Conservation (phyloP, 1,140 invertebrate genomes). For the Elymnias hypermnestra region DNA sequence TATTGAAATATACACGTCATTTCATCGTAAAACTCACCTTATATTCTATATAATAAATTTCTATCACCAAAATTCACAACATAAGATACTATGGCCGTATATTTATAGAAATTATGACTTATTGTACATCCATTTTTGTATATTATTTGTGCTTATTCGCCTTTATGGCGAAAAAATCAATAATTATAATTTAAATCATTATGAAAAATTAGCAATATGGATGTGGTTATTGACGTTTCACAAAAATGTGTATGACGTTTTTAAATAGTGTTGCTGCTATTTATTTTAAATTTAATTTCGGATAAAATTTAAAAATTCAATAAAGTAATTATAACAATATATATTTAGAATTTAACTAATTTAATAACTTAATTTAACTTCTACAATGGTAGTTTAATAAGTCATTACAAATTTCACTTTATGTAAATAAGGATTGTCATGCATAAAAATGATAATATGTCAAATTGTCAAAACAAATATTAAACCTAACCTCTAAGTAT, state of each 20-base stretch:
- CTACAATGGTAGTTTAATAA: too few species aligned
- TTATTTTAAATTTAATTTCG: neutral
- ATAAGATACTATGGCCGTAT: constrained; percentile 28
- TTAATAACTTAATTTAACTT: too few species aligned
- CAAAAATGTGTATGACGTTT: constrained; percentile 20
- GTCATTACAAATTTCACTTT: too few species aligned
- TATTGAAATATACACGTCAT: constrained; percentile 52
- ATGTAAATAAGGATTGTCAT: too few species aligned
- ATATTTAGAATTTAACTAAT: too few species aligned
- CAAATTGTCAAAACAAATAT: constrained; percentile 3
- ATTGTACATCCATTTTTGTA: constrained; percentile 18
- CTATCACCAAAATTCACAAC: constrained; percentile 44
- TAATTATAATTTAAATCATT: constrained; percentile 46
- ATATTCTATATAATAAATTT: constrained; percentile 19
- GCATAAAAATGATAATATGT: neutral
- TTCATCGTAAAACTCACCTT: constrained; percentile 52
- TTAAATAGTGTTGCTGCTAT: constrained; percentile 26
- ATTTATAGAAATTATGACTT: constrained; percentile 14
- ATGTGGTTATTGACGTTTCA: constrained; percentile 48
- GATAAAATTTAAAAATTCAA: too few species aligned
- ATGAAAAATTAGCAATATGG: constrained; percentile 53
- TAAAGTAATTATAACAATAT: too few species aligned
- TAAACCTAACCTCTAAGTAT: neutral
- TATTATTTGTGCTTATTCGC: constrained; percentile 21
- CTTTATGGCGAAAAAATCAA: constrained; percentile 50